Conservation (phyloP, 2,888 invertebrate genomes). For the Caenorhabditis plicata region DNA sequence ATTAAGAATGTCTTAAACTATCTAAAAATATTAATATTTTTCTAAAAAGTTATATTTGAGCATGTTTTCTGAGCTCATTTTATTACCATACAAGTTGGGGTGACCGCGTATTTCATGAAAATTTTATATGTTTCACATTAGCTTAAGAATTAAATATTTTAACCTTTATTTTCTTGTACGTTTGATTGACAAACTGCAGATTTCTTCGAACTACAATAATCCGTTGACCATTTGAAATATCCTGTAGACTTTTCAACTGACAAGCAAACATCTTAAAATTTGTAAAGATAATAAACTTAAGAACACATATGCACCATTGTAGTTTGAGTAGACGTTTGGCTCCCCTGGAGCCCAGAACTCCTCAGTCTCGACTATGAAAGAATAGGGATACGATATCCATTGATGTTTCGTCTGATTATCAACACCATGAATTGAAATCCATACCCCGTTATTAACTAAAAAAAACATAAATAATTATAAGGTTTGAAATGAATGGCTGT, state of each 20-base stretch:
- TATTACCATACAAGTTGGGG: too few species aligned
- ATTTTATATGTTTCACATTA: too few species aligned
- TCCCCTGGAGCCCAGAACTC: conserved; percentile 40
- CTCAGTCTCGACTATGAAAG: conserved; percentile 28
- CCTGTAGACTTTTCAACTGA: conserved; percentile 25
- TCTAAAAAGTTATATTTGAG: too few species aligned
- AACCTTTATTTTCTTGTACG: not conserved
- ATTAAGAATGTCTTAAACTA: too few species aligned
- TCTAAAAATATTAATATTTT: too few species aligned
- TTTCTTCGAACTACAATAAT: conserved; percentile 25
- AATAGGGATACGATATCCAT: conserved; percentile 43
- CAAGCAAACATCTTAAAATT: conserved; percentile 41
- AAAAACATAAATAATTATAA: too few species aligned
- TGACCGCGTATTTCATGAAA: too few species aligned
- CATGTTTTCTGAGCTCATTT: too few species aligned
- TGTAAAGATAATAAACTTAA: not conserved
- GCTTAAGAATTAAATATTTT: too few species aligned
- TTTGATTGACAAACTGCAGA: conserved; percentile 37
- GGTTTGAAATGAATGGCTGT: too few species aligned
- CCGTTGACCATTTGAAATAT: conserved; percentile 38
- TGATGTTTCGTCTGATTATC: conserved; percentile 33
- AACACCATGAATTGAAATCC: conserved; percentile 38
- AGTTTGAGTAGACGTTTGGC: conserved; percentile 43
- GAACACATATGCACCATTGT: conserved; percentile 28
- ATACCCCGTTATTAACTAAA: conserved; percentile 28